A percentile compares a stretch with the other conserved stretches of the same genome.
These are phyloP conservation scores for Calameuta idolon DNA, from an alignment of 2,888 invertebrate genomes.

Conservation along the genomic window DNA sequence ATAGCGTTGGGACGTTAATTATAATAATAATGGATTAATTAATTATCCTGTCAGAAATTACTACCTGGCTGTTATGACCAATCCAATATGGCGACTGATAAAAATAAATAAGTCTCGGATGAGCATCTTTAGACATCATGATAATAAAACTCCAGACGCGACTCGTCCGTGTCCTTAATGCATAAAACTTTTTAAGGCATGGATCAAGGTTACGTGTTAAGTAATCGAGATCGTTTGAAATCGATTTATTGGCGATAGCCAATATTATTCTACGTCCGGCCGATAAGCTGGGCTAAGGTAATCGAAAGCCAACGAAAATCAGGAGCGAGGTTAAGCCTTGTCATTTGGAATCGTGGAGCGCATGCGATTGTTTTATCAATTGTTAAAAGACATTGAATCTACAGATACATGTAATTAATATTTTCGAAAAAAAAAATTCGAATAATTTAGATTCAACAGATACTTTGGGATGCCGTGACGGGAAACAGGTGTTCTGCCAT, in stretches of 20 bases:
- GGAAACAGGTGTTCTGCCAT: background rate
- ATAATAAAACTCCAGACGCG: background rate
- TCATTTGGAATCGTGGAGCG: background rate
- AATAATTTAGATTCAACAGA: background rate
- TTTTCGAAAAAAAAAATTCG: background rate
- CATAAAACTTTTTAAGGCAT: background rate
- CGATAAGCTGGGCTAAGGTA: constrained; percentile 15
- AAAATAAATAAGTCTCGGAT: background rate
- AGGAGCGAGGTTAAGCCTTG: constrained; percentile 31
- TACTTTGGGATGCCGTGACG: background rate
- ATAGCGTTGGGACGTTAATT: background rate
- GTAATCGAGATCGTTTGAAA: background rate
- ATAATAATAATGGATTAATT: background rate
- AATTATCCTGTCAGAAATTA: background rate
- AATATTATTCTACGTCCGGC: background rate
- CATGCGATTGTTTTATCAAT: background rate
- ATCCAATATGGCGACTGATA: background rate
- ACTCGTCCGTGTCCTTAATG: background rate
- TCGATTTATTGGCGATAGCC: background rate
- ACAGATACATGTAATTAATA: background rate
- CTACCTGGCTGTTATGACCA: background rate
- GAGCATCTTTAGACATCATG: background rate
- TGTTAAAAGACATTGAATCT: too few relatives aligned
- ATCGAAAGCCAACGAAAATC: constrained; percentile 33
- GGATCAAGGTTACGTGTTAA: background rate